A percentile compares a stretch with the other conserved stretches of the same genome.
Conservation (phyloP, 2,113 vertebrate species). For the Megaceryle torquata region DNA sequence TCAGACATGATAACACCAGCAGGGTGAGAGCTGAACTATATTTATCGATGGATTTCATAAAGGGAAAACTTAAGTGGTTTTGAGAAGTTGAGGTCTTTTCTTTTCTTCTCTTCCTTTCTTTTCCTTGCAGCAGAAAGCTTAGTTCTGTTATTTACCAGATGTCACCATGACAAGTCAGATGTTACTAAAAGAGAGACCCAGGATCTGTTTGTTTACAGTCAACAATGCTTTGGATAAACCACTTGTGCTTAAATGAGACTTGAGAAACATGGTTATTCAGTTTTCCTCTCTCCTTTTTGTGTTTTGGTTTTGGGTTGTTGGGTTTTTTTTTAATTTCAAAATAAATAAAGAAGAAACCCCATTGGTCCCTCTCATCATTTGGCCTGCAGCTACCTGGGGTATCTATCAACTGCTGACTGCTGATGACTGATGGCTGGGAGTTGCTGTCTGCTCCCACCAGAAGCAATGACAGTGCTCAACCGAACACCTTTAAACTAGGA, state of each 20-base stretch:
- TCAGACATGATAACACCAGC: slow-evolving; percentile 22
- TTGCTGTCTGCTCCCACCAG: background rate
- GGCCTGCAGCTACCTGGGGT: background rate
- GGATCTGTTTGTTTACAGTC: slow-evolving; percentile 17
- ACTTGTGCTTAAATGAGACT: background rate
- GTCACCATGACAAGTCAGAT: slow-evolving; percentile 9
- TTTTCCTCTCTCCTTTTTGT: background rate
- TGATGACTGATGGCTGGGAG: background rate
- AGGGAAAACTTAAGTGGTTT: slow-evolving; percentile 39
- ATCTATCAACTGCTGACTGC: fast-evolving
- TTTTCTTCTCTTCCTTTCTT: background rate
- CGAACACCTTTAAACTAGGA: background rate
- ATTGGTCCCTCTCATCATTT: background rate
- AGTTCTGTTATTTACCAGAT: background rate
- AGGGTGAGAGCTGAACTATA: slow-evolving; percentile 55
- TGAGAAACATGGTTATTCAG: background rate
- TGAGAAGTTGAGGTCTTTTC: background rate
- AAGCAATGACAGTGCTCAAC: background rate
- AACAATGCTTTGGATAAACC: background rate
- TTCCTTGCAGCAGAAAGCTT: slow-evolving; percentile 35
- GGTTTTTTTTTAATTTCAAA: background rate
- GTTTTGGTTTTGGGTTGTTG: background rate
- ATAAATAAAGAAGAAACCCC: background rate
- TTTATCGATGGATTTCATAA: slow-evolving; percentile 66
- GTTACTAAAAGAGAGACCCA: background rate